These are phyloP conservation scores for Eubucco bourcierii DNA, from an alignment of 2,113 vertebrate genomes.

Conservation along the genomic window DNA sequence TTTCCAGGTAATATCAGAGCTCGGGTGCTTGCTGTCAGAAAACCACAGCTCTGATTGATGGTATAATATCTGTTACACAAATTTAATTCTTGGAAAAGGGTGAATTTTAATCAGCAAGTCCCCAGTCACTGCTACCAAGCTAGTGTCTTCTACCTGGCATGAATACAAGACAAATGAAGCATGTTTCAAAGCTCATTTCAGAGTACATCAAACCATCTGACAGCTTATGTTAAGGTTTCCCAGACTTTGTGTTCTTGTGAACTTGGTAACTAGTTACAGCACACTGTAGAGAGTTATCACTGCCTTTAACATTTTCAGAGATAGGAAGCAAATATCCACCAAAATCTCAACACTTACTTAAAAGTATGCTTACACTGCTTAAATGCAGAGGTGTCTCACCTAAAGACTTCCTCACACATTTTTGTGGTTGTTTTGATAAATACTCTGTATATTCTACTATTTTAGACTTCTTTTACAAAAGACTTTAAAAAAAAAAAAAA, in stretches of 20 bases:
- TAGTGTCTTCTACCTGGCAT: neutral
- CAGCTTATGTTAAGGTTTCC: neutral
- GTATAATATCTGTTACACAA: rapidly evolving
- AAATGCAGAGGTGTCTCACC: neutral
- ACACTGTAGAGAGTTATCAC: neutral
- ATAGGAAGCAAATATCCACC: neutral
- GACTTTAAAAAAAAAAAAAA: neutral
- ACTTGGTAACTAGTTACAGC: neutral
- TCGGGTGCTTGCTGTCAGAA: neutral
- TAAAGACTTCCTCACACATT: neutral
- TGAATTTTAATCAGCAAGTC: neutral
- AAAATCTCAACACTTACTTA: neutral
- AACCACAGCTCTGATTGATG: rapidly evolving
- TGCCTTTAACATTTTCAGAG: neutral
- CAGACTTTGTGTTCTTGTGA: neutral
- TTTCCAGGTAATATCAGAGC: neutral
- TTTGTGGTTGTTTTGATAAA: neutral
- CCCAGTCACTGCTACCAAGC: neutral
- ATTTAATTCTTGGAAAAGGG: neutral
- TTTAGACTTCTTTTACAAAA: neutral
- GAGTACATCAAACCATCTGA: neutral
- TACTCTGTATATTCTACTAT: neutral
- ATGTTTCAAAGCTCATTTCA: neutral
- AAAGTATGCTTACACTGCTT: neutral
- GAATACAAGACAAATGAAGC: neutral